A percentile compares a stretch with the other conserved stretches of the same genome.
These are phyloP conservation scores for Cavia aperea DNA, from an alignment of 2,113 vertebrate species.

Conservation along the genomic window DNA sequence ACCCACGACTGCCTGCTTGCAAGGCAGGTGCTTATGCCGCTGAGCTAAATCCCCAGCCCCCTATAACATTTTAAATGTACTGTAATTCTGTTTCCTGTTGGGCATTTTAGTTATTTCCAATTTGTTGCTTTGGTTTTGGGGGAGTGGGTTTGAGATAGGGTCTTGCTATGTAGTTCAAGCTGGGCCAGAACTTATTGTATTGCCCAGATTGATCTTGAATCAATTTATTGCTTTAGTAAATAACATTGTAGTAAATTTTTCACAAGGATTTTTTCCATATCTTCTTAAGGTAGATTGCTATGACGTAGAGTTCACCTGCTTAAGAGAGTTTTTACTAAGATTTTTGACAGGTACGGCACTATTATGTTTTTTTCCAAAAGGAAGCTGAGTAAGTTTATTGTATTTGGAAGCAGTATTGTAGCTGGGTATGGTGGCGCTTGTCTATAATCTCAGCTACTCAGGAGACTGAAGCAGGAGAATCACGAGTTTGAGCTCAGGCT, in stretches of 20 bases:
- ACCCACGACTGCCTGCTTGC: too few relatives aligned
- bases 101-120: background rate
- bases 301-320: background rate
- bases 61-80: background rate
- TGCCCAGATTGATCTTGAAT: background rate
- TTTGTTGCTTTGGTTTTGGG: background rate
- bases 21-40: too few relatives aligned
- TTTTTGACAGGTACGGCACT: background rate
- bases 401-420: background rate
- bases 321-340: background rate
- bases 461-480: background rate
- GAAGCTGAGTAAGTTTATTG: background rate
- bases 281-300: background rate
- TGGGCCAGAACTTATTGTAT: background rate
- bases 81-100: background rate
- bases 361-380: constrained; percentile 11
- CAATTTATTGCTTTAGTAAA: background rate
- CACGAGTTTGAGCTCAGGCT: background rate
- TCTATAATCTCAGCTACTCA: background rate
- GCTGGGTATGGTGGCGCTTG: background rate
- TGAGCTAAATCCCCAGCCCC: too few relatives aligned
- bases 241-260: background rate
- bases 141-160: background rate
- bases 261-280: background rate
- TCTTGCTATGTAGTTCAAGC: background rate